Base-by-base conservation (phyloP, 92 coral and sea anemone species). In the Diadumene lineata region DNA sequence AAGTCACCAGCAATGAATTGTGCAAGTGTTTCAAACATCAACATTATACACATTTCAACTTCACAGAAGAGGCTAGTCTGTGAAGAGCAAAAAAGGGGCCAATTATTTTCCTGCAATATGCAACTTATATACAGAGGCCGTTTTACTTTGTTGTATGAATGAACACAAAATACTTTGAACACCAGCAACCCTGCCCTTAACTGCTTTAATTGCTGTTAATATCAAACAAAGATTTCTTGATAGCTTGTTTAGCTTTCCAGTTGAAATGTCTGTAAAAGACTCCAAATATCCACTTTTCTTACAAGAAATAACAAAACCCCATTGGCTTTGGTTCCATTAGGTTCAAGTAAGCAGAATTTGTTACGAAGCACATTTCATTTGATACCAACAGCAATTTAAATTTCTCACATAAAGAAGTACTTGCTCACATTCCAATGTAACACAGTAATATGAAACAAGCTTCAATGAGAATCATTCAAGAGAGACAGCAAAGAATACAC, bases 161-260 rank as follows among this genome's bases (percentile, higher is more conserved):
- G 68, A 55, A 66, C 56, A 58, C n/a, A n/a, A n/a, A 68, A 69
- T 50, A 84, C 94, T 88, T 85, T 92, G 93, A 92, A 92, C 96
- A 94, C 97, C 96, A 94, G 86, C 89, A 81, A 83, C 94, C 86
- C 83, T 84, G 90, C 84, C 83, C 84, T 62, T 50, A 80, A 78
- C 74, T 32, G 69, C 51, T 56, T 56, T 28, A 43, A 31, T 56
- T 62, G 68, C 68, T 57, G 25, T 57, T 57, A 57, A 9, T 27
- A 17, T 21, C 7, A 27, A 22, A 57, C 64, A 4, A 57, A 57
- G 25, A 3, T 57, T 57, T 57, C 64, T 21, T 57, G 48, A 6
- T 38, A 38, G 48, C 48, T 38, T 6, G 13, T 6, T 6, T 38
- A 38, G 13, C 48, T 38, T 13, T n/a, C n/a, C n/a, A n/a, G n/a